phyloP scores from a whole-genome alignment of 1,140 invertebrate species.

The Papilio glaucus region DNA sequence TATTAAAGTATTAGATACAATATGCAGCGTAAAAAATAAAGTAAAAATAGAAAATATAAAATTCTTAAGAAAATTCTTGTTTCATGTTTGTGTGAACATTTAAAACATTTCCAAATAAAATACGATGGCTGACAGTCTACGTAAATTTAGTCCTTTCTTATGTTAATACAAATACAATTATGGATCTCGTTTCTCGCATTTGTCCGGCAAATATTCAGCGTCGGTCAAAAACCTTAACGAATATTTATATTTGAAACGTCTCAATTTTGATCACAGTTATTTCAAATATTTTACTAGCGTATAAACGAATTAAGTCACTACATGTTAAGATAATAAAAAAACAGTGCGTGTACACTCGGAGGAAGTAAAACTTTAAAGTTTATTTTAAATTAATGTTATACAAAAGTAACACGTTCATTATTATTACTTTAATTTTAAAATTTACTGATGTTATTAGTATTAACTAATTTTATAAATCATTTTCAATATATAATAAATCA shows the following conservation, averaged over 20 bases:
- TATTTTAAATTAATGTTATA: no score
- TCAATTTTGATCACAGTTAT: not conserved
- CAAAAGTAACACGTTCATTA: no score
- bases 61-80: not conserved
- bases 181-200: constrained; percentile 17
- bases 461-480: no score
- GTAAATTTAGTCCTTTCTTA: constrained; percentile 16
- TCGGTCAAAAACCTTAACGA: constrained; percentile 17
- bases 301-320: no score
- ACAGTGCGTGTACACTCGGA: no score
- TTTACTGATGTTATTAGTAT: no score
- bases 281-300: constrained; percentile 14
- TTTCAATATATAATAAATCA: no score
- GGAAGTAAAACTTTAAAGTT: no score
- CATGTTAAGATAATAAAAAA: no score
- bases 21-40: no score
- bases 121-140: not conserved
- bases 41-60: not conserved
- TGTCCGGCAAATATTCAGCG: constrained; percentile 13
- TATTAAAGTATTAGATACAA: no score
- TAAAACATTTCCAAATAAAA: constrained; percentile 19
- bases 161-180: constrained; percentile 13
- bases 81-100: not conserved
- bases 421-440: no score
- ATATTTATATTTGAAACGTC: not conserved